These are phyloP conservation scores for Apis florea DNA, from an alignment of 1,140 invertebrate genomes.

Conservation along the genomic window DNA sequence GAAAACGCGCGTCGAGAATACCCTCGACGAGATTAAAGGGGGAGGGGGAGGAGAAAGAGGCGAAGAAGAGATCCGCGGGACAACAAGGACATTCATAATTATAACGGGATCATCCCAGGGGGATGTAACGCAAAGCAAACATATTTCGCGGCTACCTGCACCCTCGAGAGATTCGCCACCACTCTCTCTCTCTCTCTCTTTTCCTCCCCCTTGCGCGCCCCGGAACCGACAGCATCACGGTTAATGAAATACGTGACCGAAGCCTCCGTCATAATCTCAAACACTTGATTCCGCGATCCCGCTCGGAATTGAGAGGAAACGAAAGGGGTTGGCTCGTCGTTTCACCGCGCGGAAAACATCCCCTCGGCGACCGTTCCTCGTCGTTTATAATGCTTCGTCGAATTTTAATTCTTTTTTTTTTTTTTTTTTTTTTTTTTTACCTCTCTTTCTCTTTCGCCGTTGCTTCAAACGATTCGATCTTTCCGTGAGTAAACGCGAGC, in stretches of 20 bases:
- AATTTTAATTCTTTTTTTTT: slow-evolving; percentile 22
- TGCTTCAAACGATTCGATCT: too few relatives aligned
- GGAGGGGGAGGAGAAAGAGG: background rate
- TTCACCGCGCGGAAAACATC: slow-evolving; percentile 43
- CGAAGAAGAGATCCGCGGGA: slow-evolving; percentile 33
- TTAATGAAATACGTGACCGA: slow-evolving; percentile 81
- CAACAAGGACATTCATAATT: slow-evolving; percentile 77
- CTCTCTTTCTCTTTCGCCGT: background rate
- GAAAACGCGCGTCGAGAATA: background rate
- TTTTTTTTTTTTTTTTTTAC: background rate
- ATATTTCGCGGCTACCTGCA: slow-evolving; percentile 72
- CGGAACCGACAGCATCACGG: slow-evolving; percentile 68
- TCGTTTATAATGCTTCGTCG: slow-evolving; percentile 15
- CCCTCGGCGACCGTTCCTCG: slow-evolving; percentile 20
- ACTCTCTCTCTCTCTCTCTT: slow-evolving; percentile 5
- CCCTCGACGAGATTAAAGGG: slow-evolving; percentile 5
- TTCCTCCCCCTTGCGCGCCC: slow-evolving; percentile 43
- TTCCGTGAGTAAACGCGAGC: too few relatives aligned
- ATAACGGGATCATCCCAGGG: slow-evolving; percentile 75
- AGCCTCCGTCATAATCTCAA: slow-evolving; percentile 79
- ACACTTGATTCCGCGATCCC: slow-evolving; percentile 76
- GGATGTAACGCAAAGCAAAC: slow-evolving; percentile 76
- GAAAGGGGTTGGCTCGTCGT: slow-evolving; percentile 32
- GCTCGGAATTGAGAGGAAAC: slow-evolving; percentile 54
- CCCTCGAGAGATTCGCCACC: slow-evolving; percentile 52